Base-by-base conservation (phyloP, 2,113 vertebrate genomes). In the Prolemur simus region DNA sequence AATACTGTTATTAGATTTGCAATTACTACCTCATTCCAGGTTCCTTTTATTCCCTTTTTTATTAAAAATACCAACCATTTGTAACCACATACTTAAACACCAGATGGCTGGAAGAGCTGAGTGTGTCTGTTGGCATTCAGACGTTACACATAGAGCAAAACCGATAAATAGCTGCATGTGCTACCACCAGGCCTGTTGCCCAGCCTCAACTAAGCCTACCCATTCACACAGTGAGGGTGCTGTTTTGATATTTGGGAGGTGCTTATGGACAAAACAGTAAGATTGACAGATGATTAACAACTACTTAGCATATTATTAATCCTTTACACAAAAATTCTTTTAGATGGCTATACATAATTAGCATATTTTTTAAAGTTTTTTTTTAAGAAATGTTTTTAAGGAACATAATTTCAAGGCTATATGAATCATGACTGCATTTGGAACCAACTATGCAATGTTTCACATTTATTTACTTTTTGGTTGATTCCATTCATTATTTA, bases 401-500 rank as follows among this genome's bases (percentile, higher is more conserved):
- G 39, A 91, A 56, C 49, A 74, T 90, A 78, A 93, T 92, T 89
- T 84, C 32, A 90, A 66, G 74, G 39, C 52, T 88, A 0, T 73
- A 17, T 84, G 71, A 96, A 77, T 88, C 71, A 80, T 71, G 37
- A 88, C 49, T 96, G 6, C 9, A 69, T 49, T 80, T 78, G 63
- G 66, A 91, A 4, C 49, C 82, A 91, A 27, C 34, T 66, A 25
- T 66, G 29, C 39, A 89, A 21, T 90, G 37, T 83, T 92, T 95
- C n/a, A 13, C 47, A 66, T 95, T 84, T 85, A 87, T 84, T 95
- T 88, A 74, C 60, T 96, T 96, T 89, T 78, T 96, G 52, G 60
- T 92, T 94, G 58, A 78, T 90, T 90, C 20, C 14, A 63, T 63
- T 87, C 37, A 56, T 83, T 94, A 73, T 90, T 74, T 94, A n/a